Percentiles rank a stretch among this genome's conserved stretches.
Evolutionary conservation across 23 tunicate species (phyloP).

Genomic region (Styela plicata): DNA sequence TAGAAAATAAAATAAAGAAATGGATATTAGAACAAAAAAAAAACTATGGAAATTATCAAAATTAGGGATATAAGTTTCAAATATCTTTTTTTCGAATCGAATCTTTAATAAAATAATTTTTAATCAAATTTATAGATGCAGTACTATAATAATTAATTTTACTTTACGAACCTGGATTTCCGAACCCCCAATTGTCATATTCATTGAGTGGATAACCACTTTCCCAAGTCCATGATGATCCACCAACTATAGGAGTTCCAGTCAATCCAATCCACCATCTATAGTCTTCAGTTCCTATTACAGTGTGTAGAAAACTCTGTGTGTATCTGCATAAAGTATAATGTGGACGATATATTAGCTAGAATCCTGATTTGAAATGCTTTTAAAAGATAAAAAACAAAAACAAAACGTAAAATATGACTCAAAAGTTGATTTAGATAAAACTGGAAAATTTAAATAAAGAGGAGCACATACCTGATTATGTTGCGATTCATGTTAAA

Average conservation of each 20-base stretch:
- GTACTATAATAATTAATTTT: neutral
- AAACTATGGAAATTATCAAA: neutral
- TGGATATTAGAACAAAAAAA: too few species aligned
- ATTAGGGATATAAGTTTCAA: neutral
- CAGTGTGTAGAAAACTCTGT: conserved; percentile 86
- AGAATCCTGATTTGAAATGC: too few species aligned
- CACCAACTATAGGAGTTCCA: conserved; percentile 29
- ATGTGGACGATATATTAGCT: too few species aligned
- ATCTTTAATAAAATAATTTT: neutral
- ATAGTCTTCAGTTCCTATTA: conserved; percentile 70
- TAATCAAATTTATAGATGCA: neutral
- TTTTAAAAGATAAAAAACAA: too few species aligned
- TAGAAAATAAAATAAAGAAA: conserved; percentile 18
- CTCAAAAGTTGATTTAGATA: too few species aligned
- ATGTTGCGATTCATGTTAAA: too few species aligned
- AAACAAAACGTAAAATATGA: too few species aligned
- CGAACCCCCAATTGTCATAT: conserved; percentile 85
- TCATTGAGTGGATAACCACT: conserved; percentile 61
- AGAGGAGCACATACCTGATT: too few species aligned
- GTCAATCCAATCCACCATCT: conserved; percentile 94
- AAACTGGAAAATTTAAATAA: too few species aligned
- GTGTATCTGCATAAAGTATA: too few species aligned
- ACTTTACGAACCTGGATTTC: conserved; percentile 68
- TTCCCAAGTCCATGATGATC: conserved; percentile 84
- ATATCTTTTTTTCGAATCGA: neutral